phyloP scores from a whole-genome alignment of 2,113 vertebrate species.

The Triplophysa rosa region DNA sequence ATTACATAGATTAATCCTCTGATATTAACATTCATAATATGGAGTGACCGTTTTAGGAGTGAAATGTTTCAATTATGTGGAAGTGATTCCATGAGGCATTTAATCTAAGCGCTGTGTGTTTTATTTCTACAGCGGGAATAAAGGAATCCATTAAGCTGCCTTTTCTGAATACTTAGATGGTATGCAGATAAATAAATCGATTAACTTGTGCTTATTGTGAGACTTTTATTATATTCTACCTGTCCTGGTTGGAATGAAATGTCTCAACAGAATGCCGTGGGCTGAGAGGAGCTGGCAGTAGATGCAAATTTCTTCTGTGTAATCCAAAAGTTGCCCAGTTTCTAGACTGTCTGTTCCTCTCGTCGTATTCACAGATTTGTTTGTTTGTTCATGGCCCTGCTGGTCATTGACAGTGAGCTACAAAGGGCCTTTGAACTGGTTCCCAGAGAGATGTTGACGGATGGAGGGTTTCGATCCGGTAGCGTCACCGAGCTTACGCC shows the following conservation, averaged over 20 bases:
- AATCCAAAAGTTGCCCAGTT: slow-evolving; percentile 27
- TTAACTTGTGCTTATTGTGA: slow-evolving; percentile 35
- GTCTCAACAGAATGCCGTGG: slow-evolving; percentile 15
- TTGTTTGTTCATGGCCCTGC: not conserved
- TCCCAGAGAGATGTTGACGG: slow-evolving; percentile 95
- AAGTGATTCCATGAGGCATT: not conserved
- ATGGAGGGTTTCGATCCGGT: slow-evolving; percentile 94
- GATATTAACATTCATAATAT: not conserved
- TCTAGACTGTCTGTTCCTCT: slow-evolving; percentile 17
- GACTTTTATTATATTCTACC: slow-evolving; percentile 3
- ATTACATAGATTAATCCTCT: too few relatives aligned
- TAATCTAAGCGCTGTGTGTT: not conserved
- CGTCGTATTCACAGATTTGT: slow-evolving; percentile 22
- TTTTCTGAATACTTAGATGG: slow-evolving; percentile 38
- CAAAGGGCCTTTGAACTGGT: slow-evolving; percentile 98
- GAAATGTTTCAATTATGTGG: not conserved
- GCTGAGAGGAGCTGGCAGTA: slow-evolving; percentile 34
- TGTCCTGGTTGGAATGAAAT: not conserved
- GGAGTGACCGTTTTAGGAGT: slow-evolving; percentile 1
- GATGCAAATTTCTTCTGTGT: slow-evolving; percentile 12
- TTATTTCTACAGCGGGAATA: not conserved
- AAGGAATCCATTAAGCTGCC: slow-evolving; percentile 50
- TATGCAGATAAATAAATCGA: slow-evolving; percentile 28
- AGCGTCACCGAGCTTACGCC: slow-evolving; percentile 95
- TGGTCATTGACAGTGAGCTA: slow-evolving; percentile 65